Evolutionary conservation across 2,113 vertebrate species (phyloP).

Genomic region (Trematomus loennbergii): DNA sequence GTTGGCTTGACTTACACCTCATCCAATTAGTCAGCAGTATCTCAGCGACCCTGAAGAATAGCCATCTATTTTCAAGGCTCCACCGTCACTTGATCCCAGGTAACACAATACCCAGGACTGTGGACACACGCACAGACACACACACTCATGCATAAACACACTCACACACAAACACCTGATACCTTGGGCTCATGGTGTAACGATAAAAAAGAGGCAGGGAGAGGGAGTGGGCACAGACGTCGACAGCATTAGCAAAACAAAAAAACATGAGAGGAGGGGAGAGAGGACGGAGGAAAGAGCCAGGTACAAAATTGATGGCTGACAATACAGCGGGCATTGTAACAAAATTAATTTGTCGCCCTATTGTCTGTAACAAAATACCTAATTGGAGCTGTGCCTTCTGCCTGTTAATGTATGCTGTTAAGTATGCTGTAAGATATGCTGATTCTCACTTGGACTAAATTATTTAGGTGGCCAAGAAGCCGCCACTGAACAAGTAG

Average conservation of each 20-base stretch:
- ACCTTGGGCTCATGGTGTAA: conserved; percentile 76
- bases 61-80: conserved; percentile 78
- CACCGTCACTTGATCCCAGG: conserved; percentile 89
- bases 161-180: conserved; percentile 53
- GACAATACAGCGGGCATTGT: conserved; percentile 79
- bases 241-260: conserved; percentile 70
- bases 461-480: conserved; percentile 89
- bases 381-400: conserved; percentile 90
- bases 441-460: conserved; percentile 87
- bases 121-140: conserved; percentile 18
- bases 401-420: too few relatives aligned
- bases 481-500: conserved; percentile 74
- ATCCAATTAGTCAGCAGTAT: conserved; percentile 95
- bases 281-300: conserved; percentile 59
- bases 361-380: conserved; percentile 91
- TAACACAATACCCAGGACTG: conserved; percentile 81
- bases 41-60: conserved; percentile 88
- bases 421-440: conserved; percentile 92
- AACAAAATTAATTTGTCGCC: conserved; percentile 87
- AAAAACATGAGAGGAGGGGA: conserved; percentile 41
- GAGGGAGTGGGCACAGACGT: conserved; percentile 70
- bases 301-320: conserved; percentile 83
- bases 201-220: conserved; percentile 78
- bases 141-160: background rate
- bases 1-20: conserved; percentile 94